Evolutionary conservation across 2,797 vertebrate genomes (phyloP).

Genomic region (Loris lydekkerianus): DNA sequence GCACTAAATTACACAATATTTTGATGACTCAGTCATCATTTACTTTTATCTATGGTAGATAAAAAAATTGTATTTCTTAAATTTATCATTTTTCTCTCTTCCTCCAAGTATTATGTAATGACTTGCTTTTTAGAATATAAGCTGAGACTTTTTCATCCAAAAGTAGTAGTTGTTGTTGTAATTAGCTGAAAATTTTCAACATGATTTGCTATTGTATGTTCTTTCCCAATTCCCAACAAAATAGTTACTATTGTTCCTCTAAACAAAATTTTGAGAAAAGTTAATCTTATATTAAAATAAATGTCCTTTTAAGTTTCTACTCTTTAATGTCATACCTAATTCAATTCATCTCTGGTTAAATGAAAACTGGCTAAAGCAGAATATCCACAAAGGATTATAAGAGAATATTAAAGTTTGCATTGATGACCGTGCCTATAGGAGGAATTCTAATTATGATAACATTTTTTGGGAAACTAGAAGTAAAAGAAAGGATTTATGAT

Average conservation of each 20-base stretch:
- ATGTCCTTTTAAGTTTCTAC: background rate
- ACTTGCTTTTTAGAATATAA: background rate
- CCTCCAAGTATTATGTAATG: background rate
- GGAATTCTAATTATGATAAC: background rate
- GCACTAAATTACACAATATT: background rate
- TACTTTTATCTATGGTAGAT: background rate
- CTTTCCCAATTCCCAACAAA: background rate
- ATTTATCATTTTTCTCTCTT: background rate
- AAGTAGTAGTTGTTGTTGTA: background rate
- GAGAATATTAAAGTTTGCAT: background rate
- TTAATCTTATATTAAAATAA: background rate
- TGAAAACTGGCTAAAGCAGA: background rate
- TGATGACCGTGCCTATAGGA: background rate
- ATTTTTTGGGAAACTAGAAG: background rate
- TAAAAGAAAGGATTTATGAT: background rate
- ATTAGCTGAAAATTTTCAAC: background rate
- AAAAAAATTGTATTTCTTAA: background rate
- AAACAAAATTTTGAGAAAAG: background rate
- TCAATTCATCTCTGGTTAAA: background rate
- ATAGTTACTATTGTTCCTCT: background rate
- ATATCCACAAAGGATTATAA: background rate
- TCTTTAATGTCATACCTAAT: background rate
- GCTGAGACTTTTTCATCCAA: background rate
- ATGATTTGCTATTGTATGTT: background rate
- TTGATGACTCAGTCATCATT: background rate